Evolutionary conservation across 2,888 invertebrate genomes (phyloP).

Genomic region (Melinopterus prodromus): DNA sequence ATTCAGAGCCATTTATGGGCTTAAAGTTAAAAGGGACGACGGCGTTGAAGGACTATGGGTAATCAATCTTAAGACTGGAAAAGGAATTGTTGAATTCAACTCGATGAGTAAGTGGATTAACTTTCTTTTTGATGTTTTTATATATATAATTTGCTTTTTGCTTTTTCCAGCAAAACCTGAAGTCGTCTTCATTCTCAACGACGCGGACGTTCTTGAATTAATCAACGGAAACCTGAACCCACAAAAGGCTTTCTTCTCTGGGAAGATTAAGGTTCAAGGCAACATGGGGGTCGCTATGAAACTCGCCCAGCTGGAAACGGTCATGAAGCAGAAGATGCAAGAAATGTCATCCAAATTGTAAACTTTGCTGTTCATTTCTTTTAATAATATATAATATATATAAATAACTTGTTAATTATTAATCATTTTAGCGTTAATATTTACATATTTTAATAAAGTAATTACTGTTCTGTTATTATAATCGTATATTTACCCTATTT

Average conservation of each 20-base stretch:
- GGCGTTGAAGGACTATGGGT: constrained; percentile 90
- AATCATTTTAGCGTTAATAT: too few relatives aligned
- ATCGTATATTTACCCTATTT: too few relatives aligned
- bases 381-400: too few relatives aligned
- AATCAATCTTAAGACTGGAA: constrained; percentile 90
- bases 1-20: constrained; percentile 88
- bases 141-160: not conserved
- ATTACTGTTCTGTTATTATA: too few relatives aligned
- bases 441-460: too few relatives aligned
- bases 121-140: not conserved
- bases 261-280: constrained; percentile 96
- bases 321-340: constrained; percentile 77
- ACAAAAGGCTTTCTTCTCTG: constrained; percentile 96
- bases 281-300: constrained; percentile 98
- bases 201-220: constrained; percentile 86
- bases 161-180: constrained; percentile 79
- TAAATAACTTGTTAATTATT: too few relatives aligned
- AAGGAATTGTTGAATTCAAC: constrained; percentile 84
- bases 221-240: constrained; percentile 92
- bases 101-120: constrained; percentile 64
- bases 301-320: constrained; percentile 81
- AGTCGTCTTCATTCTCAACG: constrained; percentile 87
- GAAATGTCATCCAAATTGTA: constrained; percentile 79
- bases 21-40: constrained; percentile 83
- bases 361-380: constrained; percentile 44